phyloP scores from a whole-genome alignment of 1,140 invertebrate species.

The Maniola jurtina region DNA sequence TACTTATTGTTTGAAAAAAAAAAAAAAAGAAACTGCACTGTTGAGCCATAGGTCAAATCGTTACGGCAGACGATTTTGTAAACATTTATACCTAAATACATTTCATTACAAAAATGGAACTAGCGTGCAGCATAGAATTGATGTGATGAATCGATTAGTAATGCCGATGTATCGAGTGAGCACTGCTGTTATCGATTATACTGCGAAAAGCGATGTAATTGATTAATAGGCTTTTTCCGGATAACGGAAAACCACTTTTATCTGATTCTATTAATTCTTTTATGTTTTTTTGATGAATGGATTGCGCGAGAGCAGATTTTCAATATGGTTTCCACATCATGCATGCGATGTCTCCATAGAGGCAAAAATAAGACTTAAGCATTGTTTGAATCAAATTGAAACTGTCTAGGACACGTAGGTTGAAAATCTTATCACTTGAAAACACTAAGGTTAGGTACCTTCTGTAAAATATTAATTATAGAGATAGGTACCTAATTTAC shows the following conservation, averaged over 20 bases:
- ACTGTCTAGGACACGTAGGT: too few relatives aligned
- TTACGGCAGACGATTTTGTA: neutral
- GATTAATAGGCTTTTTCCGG: neutral
- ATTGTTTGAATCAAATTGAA: too few relatives aligned
- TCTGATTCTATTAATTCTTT: neutral
- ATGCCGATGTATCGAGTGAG: constrained; percentile 4
- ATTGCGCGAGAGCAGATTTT: neutral
- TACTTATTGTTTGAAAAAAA: neutral
- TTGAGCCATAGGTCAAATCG: neutral
- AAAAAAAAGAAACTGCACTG: neutral
- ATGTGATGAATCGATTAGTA: constrained; percentile 34
- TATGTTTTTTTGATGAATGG: neutral
- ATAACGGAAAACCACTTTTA: neutral
- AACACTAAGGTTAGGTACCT: too few relatives aligned
- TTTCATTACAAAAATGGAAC: constrained; percentile 4
- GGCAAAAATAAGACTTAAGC: too few relatives aligned
- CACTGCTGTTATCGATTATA: constrained; percentile 36
- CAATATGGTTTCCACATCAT: neutral
- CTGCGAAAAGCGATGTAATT: constrained; percentile 12
- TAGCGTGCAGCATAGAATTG: neutral
- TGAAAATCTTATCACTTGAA: too few relatives aligned
- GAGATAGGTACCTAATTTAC: too few relatives aligned
- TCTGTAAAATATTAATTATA: too few relatives aligned
- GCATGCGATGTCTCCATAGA: neutral
- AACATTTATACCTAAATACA: neutral